A percentile compares a stretch with the other conserved stretches of the same genome.
Conservation (phyloP, 2,888 invertebrate species). For the Cataglyphis livida region DNA sequence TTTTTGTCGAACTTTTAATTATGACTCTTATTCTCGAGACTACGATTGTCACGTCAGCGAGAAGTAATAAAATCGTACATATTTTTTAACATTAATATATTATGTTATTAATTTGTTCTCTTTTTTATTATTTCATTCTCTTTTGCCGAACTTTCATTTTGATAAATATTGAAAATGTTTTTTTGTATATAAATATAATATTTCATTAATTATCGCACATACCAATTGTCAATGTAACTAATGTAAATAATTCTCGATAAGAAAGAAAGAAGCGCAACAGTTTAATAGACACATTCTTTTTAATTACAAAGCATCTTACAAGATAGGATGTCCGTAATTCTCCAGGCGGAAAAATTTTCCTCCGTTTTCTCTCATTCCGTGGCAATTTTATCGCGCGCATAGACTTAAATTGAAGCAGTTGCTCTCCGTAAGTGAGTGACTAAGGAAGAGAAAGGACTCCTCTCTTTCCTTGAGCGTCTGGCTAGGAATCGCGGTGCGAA, state of each 20-base stretch:
- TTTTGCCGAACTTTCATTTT: background rate
- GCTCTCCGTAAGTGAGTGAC: conserved; percentile 67
- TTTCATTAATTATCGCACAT: background rate
- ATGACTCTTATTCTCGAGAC: background rate
- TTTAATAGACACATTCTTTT: conserved; percentile 19
- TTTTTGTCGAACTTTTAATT: background rate
- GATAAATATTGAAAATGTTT: background rate
- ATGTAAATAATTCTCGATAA: background rate
- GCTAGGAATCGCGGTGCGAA: conserved; percentile 71
- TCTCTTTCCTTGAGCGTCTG: conserved; percentile 58
- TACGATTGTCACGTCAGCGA: too few relatives aligned
- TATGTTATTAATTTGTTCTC: background rate
- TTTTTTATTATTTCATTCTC: too few relatives aligned
- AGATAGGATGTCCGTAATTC: conserved; percentile 50
- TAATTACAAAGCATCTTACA: conserved; percentile 45
- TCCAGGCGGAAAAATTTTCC: conserved; percentile 28
- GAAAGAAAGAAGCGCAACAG: background rate
- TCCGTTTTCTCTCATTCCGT: conserved; percentile 58
- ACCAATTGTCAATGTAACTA: background rate
- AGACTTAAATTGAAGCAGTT: conserved; percentile 74
- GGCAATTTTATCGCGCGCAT: conserved; percentile 69
- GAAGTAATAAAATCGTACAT: background rate
- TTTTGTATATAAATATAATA: background rate
- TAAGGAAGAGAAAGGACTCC: conserved; percentile 66
- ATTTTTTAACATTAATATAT: background rate